A percentile compares a stretch with the other conserved stretches of the same genome.
phyloP scores from a whole-genome alignment of 2,797 vertebrate species.

The Podarcis lilfordi region DNA sequence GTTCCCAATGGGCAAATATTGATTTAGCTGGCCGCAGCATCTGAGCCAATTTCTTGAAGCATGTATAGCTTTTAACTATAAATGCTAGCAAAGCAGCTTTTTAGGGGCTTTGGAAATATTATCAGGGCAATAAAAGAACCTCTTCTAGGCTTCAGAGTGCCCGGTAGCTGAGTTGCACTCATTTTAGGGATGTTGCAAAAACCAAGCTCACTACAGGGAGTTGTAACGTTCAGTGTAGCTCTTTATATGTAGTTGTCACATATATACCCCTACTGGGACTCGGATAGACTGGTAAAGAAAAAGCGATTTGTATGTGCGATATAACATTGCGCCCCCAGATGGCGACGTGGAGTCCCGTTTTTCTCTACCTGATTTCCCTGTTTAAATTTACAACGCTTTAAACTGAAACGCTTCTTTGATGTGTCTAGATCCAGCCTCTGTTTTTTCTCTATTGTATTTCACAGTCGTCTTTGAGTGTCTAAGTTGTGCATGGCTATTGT shows the following conservation, averaged over 20 bases:
- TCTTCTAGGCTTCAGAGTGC: neutral
- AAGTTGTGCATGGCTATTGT: neutral
- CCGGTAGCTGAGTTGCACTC: neutral
- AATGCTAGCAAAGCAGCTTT: conserved; percentile 1
- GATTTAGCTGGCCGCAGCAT: conserved; percentile 1
- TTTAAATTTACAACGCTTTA: too few relatives aligned
- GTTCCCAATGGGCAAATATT: conserved; percentile 24
- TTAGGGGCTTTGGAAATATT: neutral
- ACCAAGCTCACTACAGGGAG: neutral
- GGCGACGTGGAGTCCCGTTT: too few relatives aligned
- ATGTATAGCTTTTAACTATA: conserved; percentile 9
- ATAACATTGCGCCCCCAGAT: too few relatives aligned
- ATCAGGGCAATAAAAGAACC: neutral
- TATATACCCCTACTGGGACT: too few relatives aligned
- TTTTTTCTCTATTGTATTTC: neutral
- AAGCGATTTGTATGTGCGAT: too few relatives aligned
- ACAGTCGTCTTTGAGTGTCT: neutral
- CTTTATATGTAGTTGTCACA: neutral
- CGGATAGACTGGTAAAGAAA: too few relatives aligned
- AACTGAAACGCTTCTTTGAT: too few relatives aligned
- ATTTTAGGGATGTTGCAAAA: neutral
- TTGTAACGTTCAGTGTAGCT: neutral
- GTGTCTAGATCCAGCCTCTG: too few relatives aligned
- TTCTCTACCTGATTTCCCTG: too few relatives aligned
- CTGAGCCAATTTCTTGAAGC: conserved; percentile 5